Percentiles rank a stretch among this genome's conserved stretches.
phyloP scores from a whole-genome alignment of 2,888 invertebrate genomes.

The Sthenelais limicola region DNA sequence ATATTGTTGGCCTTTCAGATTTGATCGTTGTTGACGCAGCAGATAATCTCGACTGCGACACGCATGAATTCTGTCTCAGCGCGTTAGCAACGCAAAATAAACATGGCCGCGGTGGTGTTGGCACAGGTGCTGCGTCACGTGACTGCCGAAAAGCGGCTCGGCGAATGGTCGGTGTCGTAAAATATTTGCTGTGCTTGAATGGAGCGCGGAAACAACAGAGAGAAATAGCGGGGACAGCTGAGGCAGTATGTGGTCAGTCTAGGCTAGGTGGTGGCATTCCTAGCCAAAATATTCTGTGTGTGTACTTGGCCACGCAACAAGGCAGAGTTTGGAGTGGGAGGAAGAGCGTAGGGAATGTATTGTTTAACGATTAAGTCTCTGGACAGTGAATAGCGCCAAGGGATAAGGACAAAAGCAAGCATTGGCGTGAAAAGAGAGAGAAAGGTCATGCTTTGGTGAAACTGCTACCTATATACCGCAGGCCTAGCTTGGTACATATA shows the following conservation, averaged over 20 bases:
- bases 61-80: background rate
- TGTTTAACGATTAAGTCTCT: constrained; percentile 32
- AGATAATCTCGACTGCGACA: background rate
- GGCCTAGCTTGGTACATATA: no score
- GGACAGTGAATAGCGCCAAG: constrained; percentile 21
- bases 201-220: background rate
- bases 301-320: no score
- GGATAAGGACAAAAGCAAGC: constrained; percentile 30
- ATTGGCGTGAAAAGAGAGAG: constrained; percentile 3
- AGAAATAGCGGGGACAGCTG: background rate
- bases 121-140: constrained; percentile 33
- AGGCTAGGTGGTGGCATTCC: constrained; percentile 14
- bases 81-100: constrained; percentile 27
- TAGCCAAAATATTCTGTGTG: background rate
- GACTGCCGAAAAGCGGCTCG: background rate
- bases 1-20: constrained; percentile 23
- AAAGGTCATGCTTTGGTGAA: no score
- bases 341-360: background rate
- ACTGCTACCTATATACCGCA: no score
- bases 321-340: background rate
- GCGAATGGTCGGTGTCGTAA: constrained; percentile 16
- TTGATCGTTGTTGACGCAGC: constrained; percentile 10
- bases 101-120: constrained; percentile 21
- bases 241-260: background rate
- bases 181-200: constrained; percentile 26